Conservation (phyloP, 2,888 invertebrate genomes). For the Pyrochroa serraticornis region DNA sequence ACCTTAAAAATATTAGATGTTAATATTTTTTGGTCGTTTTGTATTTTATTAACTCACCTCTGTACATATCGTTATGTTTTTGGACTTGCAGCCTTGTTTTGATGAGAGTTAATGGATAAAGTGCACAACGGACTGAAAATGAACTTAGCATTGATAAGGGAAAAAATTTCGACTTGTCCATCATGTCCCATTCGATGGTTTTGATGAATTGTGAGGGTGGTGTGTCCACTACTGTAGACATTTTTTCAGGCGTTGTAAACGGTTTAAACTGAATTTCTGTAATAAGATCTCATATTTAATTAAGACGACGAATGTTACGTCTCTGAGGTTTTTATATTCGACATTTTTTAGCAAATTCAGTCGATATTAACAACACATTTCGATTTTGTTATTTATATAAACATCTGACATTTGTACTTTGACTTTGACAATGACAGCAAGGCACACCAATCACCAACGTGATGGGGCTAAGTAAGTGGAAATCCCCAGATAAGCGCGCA, state of each 20-base stretch:
- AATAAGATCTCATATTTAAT: not conserved
- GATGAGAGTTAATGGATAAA: constrained; percentile 92
- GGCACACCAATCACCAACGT: constrained; percentile 13
- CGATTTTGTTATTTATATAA: constrained; percentile 8
- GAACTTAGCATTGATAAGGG: constrained; percentile 91
- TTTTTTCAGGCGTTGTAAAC: not conserved
- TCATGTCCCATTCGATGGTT: constrained; percentile 97
- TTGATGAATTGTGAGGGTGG: constrained; percentile 64
- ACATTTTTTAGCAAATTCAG: constrained; percentile 9
- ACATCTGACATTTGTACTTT: constrained; percentile 20
- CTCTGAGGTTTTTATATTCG: constrained; percentile 9
- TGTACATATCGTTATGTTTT: constrained; percentile 80
- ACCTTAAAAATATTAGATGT: constrained; percentile 53
- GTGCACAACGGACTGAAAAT: constrained; percentile 74
- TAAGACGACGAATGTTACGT: constrained; percentile 4
- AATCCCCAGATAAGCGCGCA: constrained; percentile 5
- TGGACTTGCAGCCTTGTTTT: constrained; percentile 94
- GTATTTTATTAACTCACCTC: constrained; percentile 60
- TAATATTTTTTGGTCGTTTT: constrained; percentile 43
- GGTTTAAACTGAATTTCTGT: constrained; percentile 15
- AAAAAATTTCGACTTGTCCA: constrained; percentile 94
- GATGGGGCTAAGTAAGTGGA: constrained; percentile 19
- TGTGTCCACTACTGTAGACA: constrained; percentile 18
- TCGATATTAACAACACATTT: constrained; percentile 17
- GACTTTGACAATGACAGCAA: constrained; percentile 24